Conservation (phyloP, 2,113 vertebrate genomes). For the Caretta caretta region DNA sequence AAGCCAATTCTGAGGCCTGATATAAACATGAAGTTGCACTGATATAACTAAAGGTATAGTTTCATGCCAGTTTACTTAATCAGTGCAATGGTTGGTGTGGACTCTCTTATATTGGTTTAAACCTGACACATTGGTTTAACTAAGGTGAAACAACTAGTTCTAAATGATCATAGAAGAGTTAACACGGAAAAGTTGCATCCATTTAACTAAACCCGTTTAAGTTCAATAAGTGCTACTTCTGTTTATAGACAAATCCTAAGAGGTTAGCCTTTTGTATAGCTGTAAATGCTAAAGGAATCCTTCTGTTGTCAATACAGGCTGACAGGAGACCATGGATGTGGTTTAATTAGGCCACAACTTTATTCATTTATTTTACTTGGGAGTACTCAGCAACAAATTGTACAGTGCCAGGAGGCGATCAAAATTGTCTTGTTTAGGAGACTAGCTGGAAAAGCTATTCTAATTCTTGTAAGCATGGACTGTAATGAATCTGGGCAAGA, state of each 20-base stretch:
- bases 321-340: not conserved
- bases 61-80: not conserved
- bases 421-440: not conserved
- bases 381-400: no score
- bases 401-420: not conserved
- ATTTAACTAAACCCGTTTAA: not conserved
- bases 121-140: not conserved
- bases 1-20: not conserved
- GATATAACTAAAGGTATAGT: not conserved
- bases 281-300: not conserved
- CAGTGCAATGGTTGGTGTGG: not conserved
- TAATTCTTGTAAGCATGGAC: not conserved
- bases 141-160: not conserved
- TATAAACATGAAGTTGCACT: not conserved
- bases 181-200: not conserved
- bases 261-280: not conserved
- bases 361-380: not conserved
- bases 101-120: not conserved
- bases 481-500: not conserved
- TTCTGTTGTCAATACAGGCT: not conserved
- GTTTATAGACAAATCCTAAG: not conserved
- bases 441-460: not conserved
- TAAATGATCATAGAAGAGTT: not conserved
- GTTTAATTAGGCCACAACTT: not conserved
- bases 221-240: not conserved